A percentile compares a stretch with the other conserved stretches of the same genome.
These are phyloP conservation scores for Myioborus melanocephalus DNA, from an alignment of 2,797 vertebrate genomes.

Conservation along the genomic window DNA sequence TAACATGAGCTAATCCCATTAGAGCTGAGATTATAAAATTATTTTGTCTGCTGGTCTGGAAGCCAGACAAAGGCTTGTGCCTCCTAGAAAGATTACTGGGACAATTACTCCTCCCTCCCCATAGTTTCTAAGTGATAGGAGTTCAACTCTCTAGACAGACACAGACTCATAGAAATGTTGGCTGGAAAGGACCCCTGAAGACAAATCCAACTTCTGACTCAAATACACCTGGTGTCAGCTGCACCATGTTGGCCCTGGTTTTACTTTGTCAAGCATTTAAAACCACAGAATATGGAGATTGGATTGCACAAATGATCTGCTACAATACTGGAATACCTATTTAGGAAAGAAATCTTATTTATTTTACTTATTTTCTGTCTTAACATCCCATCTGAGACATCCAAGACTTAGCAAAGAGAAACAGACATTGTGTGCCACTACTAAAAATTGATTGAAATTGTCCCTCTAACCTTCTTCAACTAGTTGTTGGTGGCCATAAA, in stretches of 20 bases:
- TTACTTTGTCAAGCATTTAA: background rate
- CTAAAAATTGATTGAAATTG: background rate
- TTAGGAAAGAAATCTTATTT: background rate
- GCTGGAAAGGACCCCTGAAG: background rate
- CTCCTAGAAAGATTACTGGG: background rate
- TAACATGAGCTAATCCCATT: conserved; percentile 16
- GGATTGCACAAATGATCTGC: background rate
- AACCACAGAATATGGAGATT: background rate
- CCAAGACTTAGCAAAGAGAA: background rate
- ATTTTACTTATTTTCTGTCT: background rate
- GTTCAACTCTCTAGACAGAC: background rate
- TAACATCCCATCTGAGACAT: background rate
- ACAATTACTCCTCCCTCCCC: background rate
- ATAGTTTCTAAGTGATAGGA: background rate
- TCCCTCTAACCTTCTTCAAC: background rate
- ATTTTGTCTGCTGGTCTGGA: background rate
- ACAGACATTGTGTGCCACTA: background rate
- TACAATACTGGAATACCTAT: background rate
- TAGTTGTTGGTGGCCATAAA: background rate
- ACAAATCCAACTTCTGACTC: background rate
- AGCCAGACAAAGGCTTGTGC: background rate
- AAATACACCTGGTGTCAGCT: background rate
- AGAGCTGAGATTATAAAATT: background rate
- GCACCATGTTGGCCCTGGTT: background rate
- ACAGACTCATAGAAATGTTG: background rate